Conservation (phyloP, 1,140 invertebrate species). For the Ips nitidus region DNA sequence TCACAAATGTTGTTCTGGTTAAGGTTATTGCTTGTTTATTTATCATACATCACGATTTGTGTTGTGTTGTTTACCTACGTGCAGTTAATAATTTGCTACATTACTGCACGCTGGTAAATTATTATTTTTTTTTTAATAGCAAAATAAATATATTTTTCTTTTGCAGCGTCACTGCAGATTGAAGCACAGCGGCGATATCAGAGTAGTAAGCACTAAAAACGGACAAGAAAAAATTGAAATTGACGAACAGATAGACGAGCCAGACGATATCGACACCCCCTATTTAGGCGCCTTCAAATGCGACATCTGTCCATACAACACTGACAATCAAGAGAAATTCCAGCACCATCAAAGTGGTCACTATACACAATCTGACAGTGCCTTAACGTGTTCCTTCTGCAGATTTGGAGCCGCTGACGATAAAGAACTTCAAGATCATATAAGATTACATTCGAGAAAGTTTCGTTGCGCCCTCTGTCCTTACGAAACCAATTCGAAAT, state of each 20-base stretch:
- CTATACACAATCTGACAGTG: constrained; percentile 65
- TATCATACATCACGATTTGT: too few species aligned
- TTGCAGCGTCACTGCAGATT: constrained; percentile 72
- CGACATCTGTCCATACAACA: constrained; percentile 74
- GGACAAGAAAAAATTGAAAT: constrained; percentile 53
- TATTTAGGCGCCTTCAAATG: constrained; percentile 57
- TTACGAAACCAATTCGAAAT: constrained; percentile 80
- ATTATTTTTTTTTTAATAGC: neutral
- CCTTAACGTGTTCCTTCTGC: constrained; percentile 80
- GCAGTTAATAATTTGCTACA: too few species aligned
- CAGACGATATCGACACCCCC: constrained; percentile 45
- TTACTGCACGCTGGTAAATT: too few species aligned
- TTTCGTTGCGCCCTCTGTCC: constrained; percentile 75
- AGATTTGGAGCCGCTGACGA: constrained; percentile 68
- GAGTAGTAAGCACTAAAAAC: constrained; percentile 59
- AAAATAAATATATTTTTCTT: constrained; percentile 19
- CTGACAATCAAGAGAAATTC: constrained; percentile 63
- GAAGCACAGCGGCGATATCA: constrained; percentile 70
- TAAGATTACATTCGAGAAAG: constrained; percentile 55
- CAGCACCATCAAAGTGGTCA: constrained; percentile 74
- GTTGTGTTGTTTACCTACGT: too few species aligned
- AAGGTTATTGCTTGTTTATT: too few species aligned
- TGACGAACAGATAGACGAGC: constrained; percentile 48
- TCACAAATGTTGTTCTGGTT: too few species aligned
- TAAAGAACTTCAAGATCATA: constrained; percentile 50